Conservation (phyloP, 2,113 vertebrate genomes). For the Nanorana parkeri region DNA sequence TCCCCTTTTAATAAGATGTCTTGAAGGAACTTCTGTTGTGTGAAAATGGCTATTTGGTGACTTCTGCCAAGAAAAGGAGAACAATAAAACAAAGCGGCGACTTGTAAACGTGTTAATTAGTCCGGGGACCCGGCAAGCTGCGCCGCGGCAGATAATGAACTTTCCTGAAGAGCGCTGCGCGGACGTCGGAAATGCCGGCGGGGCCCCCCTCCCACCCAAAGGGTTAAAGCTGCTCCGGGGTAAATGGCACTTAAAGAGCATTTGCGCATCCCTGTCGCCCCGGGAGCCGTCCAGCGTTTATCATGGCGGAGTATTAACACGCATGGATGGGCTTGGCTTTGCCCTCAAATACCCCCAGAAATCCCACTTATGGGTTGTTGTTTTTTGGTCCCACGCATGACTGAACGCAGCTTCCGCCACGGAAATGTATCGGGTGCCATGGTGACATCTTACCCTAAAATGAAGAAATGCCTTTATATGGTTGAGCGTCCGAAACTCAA, state of each 20-base stretch:
- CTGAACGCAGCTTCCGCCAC: too few species aligned
- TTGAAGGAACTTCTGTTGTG: neutral
- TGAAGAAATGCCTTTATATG: too few species aligned
- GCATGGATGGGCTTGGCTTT: slow-evolving; percentile 24
- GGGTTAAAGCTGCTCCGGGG: neutral
- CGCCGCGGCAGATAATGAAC: slow-evolving; percentile 44
- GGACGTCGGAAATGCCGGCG: neutral
- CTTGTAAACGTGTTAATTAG: slow-evolving; percentile 57
- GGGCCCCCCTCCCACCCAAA: neutral
- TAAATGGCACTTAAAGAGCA: slow-evolving; percentile 13
- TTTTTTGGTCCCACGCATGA: neutral
- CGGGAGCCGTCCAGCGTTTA: slow-evolving; percentile 23
- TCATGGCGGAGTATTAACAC: slow-evolving; percentile 8
- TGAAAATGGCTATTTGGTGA: too few species aligned
- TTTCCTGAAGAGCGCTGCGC: slow-evolving; percentile 2
- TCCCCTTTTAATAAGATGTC: too few species aligned
- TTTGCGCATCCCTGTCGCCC: neutral
- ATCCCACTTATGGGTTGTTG: neutral
- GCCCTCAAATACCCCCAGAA: slow-evolving; percentile 15
- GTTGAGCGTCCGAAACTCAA: too few species aligned
- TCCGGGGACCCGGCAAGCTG: slow-evolving; percentile 40
- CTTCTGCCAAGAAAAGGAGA: slow-evolving; percentile 51
- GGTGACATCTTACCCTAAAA: too few species aligned
- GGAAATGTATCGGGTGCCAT: too few species aligned
- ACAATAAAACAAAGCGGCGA: slow-evolving; percentile 54